Conservation (phyloP, 2,113 vertebrate genomes). For the Porphyrio hochstetteri region DNA sequence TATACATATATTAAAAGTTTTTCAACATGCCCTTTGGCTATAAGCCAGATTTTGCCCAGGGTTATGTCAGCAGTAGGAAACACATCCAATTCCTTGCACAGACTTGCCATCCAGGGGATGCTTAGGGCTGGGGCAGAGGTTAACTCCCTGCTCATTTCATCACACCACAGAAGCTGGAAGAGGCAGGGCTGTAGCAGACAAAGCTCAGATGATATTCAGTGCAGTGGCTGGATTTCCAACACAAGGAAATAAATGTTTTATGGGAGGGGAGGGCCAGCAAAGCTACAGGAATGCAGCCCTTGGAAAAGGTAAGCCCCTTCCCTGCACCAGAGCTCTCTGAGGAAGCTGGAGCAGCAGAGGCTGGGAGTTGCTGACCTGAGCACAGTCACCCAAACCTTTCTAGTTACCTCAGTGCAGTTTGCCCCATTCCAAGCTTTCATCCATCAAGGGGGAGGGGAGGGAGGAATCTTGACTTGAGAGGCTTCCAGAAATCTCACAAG, state of each 20-base stretch:
- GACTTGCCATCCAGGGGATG: background rate
- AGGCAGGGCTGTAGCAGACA: background rate
- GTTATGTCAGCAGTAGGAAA: background rate
- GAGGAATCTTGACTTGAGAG: background rate
- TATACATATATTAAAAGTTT: background rate
- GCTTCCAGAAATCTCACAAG: background rate
- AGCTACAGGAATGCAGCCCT: background rate
- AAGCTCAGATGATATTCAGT: background rate
- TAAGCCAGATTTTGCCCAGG: background rate
- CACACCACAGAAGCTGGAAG: background rate
- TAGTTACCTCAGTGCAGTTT: background rate
- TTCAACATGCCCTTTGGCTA: background rate
- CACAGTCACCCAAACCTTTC: background rate
- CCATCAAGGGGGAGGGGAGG: background rate
- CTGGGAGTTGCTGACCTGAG: background rate
- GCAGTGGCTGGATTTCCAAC: background rate
- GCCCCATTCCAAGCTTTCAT: rapidly evolving
- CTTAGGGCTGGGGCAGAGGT: background rate
- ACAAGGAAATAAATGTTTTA: background rate
- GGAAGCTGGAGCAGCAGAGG: background rate
- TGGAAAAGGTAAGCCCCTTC: background rate
- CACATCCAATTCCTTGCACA: background rate
- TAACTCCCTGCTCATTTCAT: background rate
- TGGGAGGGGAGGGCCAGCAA: background rate
- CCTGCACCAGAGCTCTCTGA: background rate